Evolutionary conservation across 2,797 vertebrate genomes (phyloP), one percentile per base, ranked within the genome.

Genomic region (Petrocephalus schoutedeni): DNA sequence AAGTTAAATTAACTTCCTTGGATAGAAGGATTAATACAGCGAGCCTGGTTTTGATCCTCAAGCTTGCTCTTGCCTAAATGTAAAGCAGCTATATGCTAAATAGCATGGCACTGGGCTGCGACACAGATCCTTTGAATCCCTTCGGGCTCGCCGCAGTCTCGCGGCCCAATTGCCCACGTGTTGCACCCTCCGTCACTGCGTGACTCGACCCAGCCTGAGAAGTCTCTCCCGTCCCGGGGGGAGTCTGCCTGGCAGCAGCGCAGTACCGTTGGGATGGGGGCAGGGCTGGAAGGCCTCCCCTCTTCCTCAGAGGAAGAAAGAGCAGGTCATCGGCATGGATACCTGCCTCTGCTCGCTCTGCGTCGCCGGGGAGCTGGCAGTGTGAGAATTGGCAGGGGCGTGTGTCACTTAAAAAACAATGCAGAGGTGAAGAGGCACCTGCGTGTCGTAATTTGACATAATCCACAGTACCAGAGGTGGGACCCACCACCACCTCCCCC

Each of bases 381-480:
- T 9, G 5, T n/a, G 49, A 87, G 21, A 53, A 36, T n/a, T 3
- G 4, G 14, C 36, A 58, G 53, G 58, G 16, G 23, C 53, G 19
- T 54, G 14, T 41, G 71, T 87, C 59, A 36, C 54, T 12, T 61
- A 85, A 89, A 85, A 89, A 89, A 87, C 41, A 86, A 53, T 23
- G 8, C 41, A 14, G 36, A 87, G 6, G 49, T 88, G 80, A 83
- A 49, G 53, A 85, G 28, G 85, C 57, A 54, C 86, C 87, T 84
- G 51, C 77, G 57, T 88, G 28, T 89, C 91, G 88, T 89, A 89
- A 91, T 90, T 94, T 93, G 90, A 88, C 90, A 89, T 89, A 90
- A 92, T 94, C 93, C 92, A 89, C 90, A 93, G 88, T 92, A 91
- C 90, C 85, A 90, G 92, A 90, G 92, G 89, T 86, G 92, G 89